Percentiles rank a stretch among this genome's conserved stretches.
Evolutionary conservation across 2,113 vertebrate genomes (phyloP).

Genomic region (Caranx melampygus): DNA sequence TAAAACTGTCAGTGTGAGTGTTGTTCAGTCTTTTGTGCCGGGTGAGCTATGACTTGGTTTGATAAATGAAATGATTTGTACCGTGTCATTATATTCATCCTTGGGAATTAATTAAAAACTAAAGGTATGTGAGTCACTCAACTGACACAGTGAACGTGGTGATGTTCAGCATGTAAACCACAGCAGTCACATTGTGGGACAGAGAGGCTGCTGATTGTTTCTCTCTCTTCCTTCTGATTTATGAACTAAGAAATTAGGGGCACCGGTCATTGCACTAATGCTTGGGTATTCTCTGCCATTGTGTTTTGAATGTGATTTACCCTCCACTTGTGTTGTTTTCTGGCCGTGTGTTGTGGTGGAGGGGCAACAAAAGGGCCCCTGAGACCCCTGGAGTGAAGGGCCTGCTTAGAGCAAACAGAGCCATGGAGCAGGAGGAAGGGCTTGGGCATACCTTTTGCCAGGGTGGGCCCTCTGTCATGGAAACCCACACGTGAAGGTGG

Average conservation of each 20-base stretch:
- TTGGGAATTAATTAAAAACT: conserved; percentile 4
- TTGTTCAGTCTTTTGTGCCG: background rate
- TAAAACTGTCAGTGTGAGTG: background rate
- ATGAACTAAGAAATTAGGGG: conserved; percentile 34
- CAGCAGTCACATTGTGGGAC: background rate
- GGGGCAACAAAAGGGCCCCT: conserved; percentile 75
- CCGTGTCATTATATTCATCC: background rate
- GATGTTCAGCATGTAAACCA: conserved; percentile 36
- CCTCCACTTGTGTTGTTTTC: conserved; percentile 53
- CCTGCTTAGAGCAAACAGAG: conserved; percentile 67
- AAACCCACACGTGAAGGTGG: conserved; percentile 51
- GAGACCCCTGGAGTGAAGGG: conserved; percentile 67
- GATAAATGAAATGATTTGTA: conserved; percentile 4
- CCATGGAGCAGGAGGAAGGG: conserved; percentile 47
- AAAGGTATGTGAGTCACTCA: conserved; percentile 1
- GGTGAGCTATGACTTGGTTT: background rate
- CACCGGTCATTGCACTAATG: conserved; percentile 18
- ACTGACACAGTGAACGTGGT: conserved; percentile 7
- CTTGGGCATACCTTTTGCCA: conserved; percentile 66
- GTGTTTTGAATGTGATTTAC: conserved; percentile 58
- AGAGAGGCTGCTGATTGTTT: conserved; percentile 1
- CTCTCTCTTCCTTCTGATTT: conserved; percentile 53
- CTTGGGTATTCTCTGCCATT: conserved; percentile 13
- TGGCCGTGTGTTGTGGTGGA: conserved; percentile 66
- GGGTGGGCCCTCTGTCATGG: conserved; percentile 59